Evolutionary conservation across 2,113 vertebrate genomes (phyloP), one percentile per base, ranked within the genome.

Genomic region (Amphilophus citrinellus): DNA sequence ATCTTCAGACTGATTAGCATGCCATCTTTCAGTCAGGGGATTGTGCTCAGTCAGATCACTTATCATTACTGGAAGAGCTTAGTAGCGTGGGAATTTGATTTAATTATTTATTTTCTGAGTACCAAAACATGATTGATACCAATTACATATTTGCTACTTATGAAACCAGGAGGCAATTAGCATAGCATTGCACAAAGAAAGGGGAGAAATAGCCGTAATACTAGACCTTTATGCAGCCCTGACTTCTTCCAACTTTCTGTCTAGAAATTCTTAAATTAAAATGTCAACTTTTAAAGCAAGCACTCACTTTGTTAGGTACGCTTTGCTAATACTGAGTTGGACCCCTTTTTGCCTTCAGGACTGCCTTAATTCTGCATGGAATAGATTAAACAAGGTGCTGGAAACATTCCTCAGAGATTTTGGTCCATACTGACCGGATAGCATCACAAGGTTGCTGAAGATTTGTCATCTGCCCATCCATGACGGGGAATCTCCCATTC

Each of bases 211-310:
- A 50, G 0, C 0, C 3, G 13, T 65, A 42, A 22, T 22, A 22
- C n/a, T 1, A 0, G 39, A 18, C 0, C 44, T 73, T 20, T 73
- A 53, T 73, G 44, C 10, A 30, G 66, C 44, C 1, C 0, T 32
- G 44, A 5, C 24, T 32, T 53, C 0, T 0, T 6, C 24, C 50
- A 50, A 17, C 17, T 71, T 53, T 35, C 35, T 35, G 1, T 35
- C 35, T 30, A 30, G 30, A 30, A 30, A 30, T 30, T 3, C 30
- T 30, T 30, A 30, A 27, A 27, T 27, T 27, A 65, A 42, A 1
- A 22, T 3, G 0, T 6, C 35, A 4, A 2, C 30, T 30, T 30
- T 30, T 30, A 30, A 30, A 30, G 30, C 4, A 30, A 30, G 30
- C 30, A 30, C 30, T 30, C 30, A 30, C 30, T 50, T 68, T 71